A percentile compares a stretch with the other conserved stretches of the same genome.
Evolutionary conservation across 2,888 invertebrate genomes (phyloP).

Genomic region (Baccha elongata): DNA sequence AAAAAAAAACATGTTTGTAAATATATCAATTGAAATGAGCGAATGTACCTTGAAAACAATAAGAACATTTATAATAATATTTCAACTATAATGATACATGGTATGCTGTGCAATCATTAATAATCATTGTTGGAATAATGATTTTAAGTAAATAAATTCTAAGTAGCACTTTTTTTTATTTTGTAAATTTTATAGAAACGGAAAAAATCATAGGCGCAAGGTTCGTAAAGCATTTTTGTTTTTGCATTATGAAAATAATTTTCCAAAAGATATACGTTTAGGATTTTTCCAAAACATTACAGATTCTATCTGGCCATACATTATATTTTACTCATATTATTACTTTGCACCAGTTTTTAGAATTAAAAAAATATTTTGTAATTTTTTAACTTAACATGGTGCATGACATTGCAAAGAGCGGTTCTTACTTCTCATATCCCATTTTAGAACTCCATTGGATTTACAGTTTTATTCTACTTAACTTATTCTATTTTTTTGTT

Average conservation of each 20-base stretch:
- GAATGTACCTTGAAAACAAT: constrained; percentile 80
- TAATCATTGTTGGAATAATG: constrained; percentile 42
- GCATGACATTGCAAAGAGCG: background rate
- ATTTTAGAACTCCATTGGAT: no score
- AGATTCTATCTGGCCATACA: constrained; percentile 65
- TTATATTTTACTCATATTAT: constrained; percentile 13
- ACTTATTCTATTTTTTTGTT: no score
- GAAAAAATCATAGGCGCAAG: no score
- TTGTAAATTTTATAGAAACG: constrained; percentile 25
- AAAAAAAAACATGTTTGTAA: constrained; percentile 76
- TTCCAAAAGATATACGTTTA: no score
- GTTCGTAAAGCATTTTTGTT: no score
- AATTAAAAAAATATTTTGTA: background rate
- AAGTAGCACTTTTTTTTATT: constrained; percentile 31
- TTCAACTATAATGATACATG: constrained; percentile 32
- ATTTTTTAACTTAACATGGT: background rate
- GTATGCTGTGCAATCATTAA: background rate
- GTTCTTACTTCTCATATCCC: background rate
- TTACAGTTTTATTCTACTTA: no score
- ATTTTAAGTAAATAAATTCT: constrained; percentile 30
- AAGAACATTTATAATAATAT: constrained; percentile 56
- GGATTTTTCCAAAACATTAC: constrained; percentile 3
- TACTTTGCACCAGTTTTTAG: constrained; percentile 16
- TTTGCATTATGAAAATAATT: no score
- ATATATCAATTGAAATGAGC: constrained; percentile 79